Percentiles rank a stretch among this genome's conserved stretches.
These are phyloP conservation scores for Troilus luridus DNA, from an alignment of 2,888 invertebrate species.

Conservation along the genomic window DNA sequence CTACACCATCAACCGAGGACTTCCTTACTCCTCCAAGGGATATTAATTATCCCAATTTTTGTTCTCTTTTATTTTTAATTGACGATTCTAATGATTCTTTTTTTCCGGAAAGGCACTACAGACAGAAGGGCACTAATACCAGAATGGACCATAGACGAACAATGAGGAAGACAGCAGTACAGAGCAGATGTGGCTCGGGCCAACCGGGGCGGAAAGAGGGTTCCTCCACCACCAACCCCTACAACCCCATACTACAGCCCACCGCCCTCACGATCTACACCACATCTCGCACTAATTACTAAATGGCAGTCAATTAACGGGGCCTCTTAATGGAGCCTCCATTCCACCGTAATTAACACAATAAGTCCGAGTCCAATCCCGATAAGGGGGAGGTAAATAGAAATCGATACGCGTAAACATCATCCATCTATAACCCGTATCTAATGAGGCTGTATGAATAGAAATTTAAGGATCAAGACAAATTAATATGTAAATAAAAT, in stretches of 20 bases:
- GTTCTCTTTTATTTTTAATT: too few relatives aligned
- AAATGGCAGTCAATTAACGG: conserved; percentile 6
- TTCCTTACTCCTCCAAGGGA: too few relatives aligned
- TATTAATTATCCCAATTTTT: too few relatives aligned
- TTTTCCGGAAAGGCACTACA: neutral
- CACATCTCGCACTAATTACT: conserved; percentile 29
- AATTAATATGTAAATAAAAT: too few relatives aligned
- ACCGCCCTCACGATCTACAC: neutral
- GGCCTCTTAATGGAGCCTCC: neutral
- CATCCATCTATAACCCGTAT: neutral
- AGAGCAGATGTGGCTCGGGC: neutral
- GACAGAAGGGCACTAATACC: neutral
- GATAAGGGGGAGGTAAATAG: neutral
- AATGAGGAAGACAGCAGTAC: neutral
- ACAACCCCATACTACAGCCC: neutral
- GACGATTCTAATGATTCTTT: too few relatives aligned
- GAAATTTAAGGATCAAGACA: too few relatives aligned
- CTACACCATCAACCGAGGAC: too few relatives aligned
- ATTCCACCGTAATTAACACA: neutral
- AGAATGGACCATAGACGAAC: neutral
- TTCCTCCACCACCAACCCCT: neutral
- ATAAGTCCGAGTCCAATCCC: neutral
- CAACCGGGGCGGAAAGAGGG: conserved; percentile 17
- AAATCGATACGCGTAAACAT: neutral
- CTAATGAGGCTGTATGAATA: too few relatives aligned